Base-by-base conservation (phyloP, 1,140 invertebrate genomes). In the Drosophila littoralis region DNA sequence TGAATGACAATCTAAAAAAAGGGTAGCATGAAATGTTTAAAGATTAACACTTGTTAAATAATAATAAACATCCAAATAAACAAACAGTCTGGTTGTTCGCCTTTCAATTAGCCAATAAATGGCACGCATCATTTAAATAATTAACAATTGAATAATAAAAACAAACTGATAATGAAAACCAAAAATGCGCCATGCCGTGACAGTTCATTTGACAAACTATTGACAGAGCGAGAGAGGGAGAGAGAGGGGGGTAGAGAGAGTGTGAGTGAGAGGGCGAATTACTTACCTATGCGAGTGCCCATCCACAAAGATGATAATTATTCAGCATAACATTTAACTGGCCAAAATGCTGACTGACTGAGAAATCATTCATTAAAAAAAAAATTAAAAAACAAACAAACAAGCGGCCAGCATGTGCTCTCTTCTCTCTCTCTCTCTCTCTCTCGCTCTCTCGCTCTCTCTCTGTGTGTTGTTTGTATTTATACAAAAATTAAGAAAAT, bases 381-480 rank as follows among this genome's bases (percentile, higher is more conserved):
- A 84, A 69, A 75, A 77, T 86, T 75, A 84, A 90, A 77, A 86
- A 77, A 86, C 88, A 90, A 86, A 86, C 59, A 78, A 51, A 74
- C 67, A 82, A 79, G 78, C 86, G 82, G 72, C 83, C 79, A 86
- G n/a, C 82, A 86, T 88, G 83, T 86, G 82, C 81, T 81, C n/a
- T n/a, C n/a, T n/a, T n/a, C n/a, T n/a, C n/a, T n/a, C n/a, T 1
- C 22, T 22, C 22, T 22, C 22, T 22, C 1, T 22, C 22, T 22
- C 22, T 22, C 22, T 22, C 22, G 2, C 75, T 59, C 48, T 57
- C 55, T 33, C 43, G 50, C 13, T 65, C 12, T 42, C 28, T n/a
- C 9, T 51, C 32, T 66, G 32, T 35, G 17, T 35, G 43, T n/a
- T 66, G 50, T 71, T 54, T 54, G 64, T 72, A 57, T 77, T 66